Evolutionary conservation across 2,888 invertebrate species (phyloP).

Genomic region (Cryptophagus acutangulus): DNA sequence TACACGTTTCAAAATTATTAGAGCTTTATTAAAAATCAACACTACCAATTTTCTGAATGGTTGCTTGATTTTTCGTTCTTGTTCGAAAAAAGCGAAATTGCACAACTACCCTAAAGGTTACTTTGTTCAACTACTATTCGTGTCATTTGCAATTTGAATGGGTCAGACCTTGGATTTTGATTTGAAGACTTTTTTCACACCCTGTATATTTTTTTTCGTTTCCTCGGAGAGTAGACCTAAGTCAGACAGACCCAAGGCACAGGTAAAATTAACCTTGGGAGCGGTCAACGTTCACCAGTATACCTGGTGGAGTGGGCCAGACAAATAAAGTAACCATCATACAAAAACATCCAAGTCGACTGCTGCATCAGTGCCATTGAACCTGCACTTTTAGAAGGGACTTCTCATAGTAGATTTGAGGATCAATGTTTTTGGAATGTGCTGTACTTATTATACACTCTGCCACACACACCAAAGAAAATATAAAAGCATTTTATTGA

Average conservation of each 20-base stretch:
- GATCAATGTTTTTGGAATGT: slow-evolving; percentile 34
- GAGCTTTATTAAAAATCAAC: too few relatives aligned
- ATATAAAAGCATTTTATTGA: slow-evolving; percentile 18
- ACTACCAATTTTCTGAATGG: too few relatives aligned
- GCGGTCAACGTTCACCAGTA: slow-evolving; percentile 37
- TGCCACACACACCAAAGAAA: not conserved
- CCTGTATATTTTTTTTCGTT: too few relatives aligned
- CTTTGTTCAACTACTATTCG: too few relatives aligned
- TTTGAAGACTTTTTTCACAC: too few relatives aligned
- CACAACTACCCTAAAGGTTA: too few relatives aligned
- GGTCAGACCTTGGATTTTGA: too few relatives aligned
- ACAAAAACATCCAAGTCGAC: slow-evolving; percentile 5
- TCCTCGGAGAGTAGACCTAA: slow-evolving; percentile 30
- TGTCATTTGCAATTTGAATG: too few relatives aligned
- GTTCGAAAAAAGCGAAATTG: too few relatives aligned
- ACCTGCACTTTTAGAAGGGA: slow-evolving; percentile 29
- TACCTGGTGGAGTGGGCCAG: slow-evolving; percentile 13
- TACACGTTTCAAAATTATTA: not conserved
- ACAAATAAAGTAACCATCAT: slow-evolving; percentile 5
- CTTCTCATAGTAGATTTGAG: slow-evolving; percentile 30
- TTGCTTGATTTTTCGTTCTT: too few relatives aligned
- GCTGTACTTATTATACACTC: slow-evolving; percentile 20
- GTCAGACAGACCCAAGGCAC: slow-evolving; percentile 33
- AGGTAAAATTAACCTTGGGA: slow-evolving; percentile 40
- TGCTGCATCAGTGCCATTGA: slow-evolving; percentile 21